phyloP scores from a whole-genome alignment of 1,140 invertebrate species.

The Thrips palmi region DNA sequence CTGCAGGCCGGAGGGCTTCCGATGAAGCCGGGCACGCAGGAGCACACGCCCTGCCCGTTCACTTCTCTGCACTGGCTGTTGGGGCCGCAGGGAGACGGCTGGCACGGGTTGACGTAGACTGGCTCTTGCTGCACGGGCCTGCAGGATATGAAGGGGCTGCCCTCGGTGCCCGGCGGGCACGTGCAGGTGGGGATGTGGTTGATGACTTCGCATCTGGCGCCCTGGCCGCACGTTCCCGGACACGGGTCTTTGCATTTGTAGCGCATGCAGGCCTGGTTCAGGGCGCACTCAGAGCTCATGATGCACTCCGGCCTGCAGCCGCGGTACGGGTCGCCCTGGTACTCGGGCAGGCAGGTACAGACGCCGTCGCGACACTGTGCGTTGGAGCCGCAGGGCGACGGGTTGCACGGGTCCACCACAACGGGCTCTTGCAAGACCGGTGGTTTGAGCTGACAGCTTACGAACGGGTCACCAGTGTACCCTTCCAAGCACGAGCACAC shows the following conservation, averaged over 20 bases:
- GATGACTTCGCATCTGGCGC: conserved; percentile 22
- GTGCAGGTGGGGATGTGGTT: conserved; percentile 24
- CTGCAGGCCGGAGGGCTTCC: conserved; percentile 51
- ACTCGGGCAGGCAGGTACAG: conserved; percentile 47
- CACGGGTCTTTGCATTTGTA: conserved; percentile 61
- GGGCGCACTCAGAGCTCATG: conserved; percentile 46
- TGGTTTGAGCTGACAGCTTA: conserved; percentile 23
- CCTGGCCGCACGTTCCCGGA: conserved; percentile 25
- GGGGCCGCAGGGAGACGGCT: no score
- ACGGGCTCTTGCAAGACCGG: no score
- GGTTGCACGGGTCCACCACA: conserved; percentile 44
- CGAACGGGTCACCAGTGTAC: conserved; percentile 36
- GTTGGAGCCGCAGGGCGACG: conserved; percentile 60
- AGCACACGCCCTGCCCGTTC: conserved; percentile 45
- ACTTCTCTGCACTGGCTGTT: conserved; percentile 40
- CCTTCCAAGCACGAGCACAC: conserved; percentile 30
- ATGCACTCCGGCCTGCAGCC: conserved; percentile 54
- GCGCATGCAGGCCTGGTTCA: conserved; percentile 44
- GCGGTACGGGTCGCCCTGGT: conserved; percentile 52
- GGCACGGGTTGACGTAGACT: conserved; percentile 21
- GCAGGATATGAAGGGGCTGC: conserved; percentile 26
- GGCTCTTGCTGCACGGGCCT: no score
- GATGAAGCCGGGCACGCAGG: conserved; percentile 46
- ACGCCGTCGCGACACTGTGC: conserved; percentile 47
- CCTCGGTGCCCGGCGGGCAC: conserved; percentile 25